phyloP scores from a whole-genome alignment of 2,113 vertebrate genomes.

The Actenoides hombroni region DNA sequence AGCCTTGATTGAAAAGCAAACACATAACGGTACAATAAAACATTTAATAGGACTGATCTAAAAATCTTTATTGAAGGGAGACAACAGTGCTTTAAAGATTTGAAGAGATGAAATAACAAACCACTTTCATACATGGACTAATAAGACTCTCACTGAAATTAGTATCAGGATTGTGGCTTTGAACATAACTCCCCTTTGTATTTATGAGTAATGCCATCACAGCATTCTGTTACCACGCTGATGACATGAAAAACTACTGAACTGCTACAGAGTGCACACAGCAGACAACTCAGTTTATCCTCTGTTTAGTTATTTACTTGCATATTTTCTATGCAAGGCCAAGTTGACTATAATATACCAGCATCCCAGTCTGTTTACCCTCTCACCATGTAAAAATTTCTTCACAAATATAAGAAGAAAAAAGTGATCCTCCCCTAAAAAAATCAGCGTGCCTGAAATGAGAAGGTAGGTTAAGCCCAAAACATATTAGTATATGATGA shows the following conservation, averaged over 20 bases:
- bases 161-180: not conserved
- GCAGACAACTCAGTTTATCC: not conserved
- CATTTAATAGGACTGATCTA: not conserved
- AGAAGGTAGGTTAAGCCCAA: not conserved
- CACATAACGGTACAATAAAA: not conserved
- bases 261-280: not conserved
- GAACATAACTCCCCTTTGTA: not conserved
- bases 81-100: not conserved
- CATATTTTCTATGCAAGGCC: not conserved
- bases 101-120: slow-evolving; percentile 16
- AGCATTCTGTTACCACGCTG: not conserved
- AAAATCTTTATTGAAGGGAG: not conserved
- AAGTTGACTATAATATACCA: not conserved
- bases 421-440: not conserved
- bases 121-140: not conserved
- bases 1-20: not conserved
- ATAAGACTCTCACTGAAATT: not conserved
- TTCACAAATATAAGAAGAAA: not conserved
- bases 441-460: not conserved
- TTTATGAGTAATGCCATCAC: not conserved
- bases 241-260: not conserved
- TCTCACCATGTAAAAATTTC: not conserved
- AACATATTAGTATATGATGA: not conserved
- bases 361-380: not conserved
- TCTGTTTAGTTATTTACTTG: not conserved